These are phyloP conservation scores for Bombus waltoni DNA, from an alignment of 1,140 invertebrate genomes.

Conservation along the genomic window DNA sequence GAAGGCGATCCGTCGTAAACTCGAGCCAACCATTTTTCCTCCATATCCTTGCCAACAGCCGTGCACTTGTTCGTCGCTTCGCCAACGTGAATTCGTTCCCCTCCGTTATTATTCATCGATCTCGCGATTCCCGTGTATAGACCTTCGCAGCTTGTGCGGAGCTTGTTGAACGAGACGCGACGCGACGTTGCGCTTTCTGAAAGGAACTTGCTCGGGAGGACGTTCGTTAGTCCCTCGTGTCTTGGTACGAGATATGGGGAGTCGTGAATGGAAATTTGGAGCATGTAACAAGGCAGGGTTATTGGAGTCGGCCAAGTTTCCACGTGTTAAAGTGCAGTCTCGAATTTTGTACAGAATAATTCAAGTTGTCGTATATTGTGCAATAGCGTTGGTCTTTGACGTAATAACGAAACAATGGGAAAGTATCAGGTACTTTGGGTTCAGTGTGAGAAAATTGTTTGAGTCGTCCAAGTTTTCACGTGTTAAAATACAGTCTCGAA, in stretches of 20 bases:
- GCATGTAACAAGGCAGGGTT: not conserved
- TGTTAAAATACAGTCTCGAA: too few relatives aligned
- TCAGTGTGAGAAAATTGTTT: too few relatives aligned
- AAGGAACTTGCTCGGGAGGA: not conserved
- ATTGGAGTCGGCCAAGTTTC: too few relatives aligned
- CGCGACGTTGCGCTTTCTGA: not conserved
- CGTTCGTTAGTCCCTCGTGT: not conserved
- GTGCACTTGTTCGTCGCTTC: constrained; percentile 41
- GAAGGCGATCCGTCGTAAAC: constrained; percentile 63
- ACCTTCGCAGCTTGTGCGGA: not conserved
- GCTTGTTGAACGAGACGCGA: not conserved
- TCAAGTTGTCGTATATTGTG: not conserved
- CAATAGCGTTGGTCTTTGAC: not conserved
- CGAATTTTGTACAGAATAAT: not conserved
- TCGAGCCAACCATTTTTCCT: constrained; percentile 52
- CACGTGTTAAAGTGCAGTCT: not conserved
- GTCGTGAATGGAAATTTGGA: not conserved
- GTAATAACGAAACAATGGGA: too few relatives aligned
- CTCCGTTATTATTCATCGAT: constrained; percentile 42
- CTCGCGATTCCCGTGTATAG: not conserved
- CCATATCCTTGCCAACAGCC: constrained; percentile 20
- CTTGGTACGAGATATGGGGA: not conserved
- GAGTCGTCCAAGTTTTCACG: too few relatives aligned
- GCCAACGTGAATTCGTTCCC: constrained; percentile 22
- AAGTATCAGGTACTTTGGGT: not conserved